Conservation (phyloP, 1,140 invertebrate genomes). For the Drosophila ananassae region DNA sequence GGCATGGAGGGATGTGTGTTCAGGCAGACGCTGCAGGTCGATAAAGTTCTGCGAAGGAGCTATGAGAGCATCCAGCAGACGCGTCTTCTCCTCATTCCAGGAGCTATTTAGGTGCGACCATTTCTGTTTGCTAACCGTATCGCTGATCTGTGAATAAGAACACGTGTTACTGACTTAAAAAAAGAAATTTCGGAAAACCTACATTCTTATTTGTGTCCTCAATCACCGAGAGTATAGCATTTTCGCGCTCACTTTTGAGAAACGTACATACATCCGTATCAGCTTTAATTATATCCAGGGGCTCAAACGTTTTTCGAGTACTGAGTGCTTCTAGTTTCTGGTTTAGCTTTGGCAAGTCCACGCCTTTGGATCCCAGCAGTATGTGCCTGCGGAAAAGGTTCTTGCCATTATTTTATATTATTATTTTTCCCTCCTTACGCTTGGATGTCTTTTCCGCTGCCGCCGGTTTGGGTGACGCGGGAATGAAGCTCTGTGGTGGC, state of each 20-base stretch:
- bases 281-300: slow-evolving; percentile 94
- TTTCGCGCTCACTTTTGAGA: slow-evolving; percentile 96
- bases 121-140: slow-evolving; percentile 89
- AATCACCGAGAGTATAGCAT: slow-evolving; percentile 95
- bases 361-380: slow-evolving; percentile 94
- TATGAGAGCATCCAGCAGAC: slow-evolving; percentile 94
- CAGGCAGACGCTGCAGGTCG: slow-evolving; percentile 89
- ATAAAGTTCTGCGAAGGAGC: slow-evolving; percentile 93
- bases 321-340: slow-evolving; percentile 95
- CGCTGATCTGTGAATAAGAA: slow-evolving; percentile 86
- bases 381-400: slow-evolving; percentile 88
- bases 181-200: slow-evolving; percentile 65
- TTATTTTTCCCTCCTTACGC: slow-evolving; percentile 88
- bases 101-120: slow-evolving; percentile 92
- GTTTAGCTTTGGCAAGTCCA: slow-evolving; percentile 95
- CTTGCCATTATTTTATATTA: neutral
- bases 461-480: slow-evolving; percentile 91
- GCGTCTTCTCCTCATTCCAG: slow-evolving; percentile 95
- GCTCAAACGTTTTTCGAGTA: slow-evolving; percentile 93
- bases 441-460: slow-evolving; percentile 92
- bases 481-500: slow-evolving; percentile 95
- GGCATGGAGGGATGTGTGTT: slow-evolving; percentile 87
- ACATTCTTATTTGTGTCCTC: slow-evolving; percentile 95
- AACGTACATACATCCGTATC: slow-evolving; percentile 92
- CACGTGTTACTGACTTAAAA: neutral